These are phyloP conservation scores for Diadegma fenestrale DNA, from an alignment of 2,888 invertebrate species.

Conservation along the genomic window DNA sequence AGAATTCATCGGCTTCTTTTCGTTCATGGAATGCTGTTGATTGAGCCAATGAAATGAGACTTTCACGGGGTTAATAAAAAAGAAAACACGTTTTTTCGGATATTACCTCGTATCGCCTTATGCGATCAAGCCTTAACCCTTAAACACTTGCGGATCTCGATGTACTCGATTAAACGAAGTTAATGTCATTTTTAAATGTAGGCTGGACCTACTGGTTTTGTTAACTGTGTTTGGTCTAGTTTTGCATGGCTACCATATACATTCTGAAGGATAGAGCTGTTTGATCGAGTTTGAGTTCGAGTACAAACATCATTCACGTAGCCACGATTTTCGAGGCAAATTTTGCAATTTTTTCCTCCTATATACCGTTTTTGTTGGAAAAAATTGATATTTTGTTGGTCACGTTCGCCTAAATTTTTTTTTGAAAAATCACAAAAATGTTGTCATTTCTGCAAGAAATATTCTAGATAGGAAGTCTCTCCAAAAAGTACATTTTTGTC, in stretches of 20 bases:
- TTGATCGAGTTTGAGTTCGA: background rate
- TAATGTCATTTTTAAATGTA: background rate
- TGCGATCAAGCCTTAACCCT: background rate
- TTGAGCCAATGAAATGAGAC: conserved; percentile 1
- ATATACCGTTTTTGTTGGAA: too few species aligned
- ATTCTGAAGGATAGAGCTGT: background rate
- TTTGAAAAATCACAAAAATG: too few species aligned
- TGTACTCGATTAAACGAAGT: background rate
- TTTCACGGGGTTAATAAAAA: background rate
- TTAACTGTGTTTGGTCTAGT: background rate
- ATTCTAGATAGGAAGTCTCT: too few species aligned
- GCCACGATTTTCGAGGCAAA: background rate
- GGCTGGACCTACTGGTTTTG: conserved; percentile 5
- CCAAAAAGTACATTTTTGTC: too few species aligned
- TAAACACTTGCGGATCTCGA: conserved; percentile 1
- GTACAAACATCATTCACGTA: background rate
- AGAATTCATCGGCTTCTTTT: conserved; percentile 16
- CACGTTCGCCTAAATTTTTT: too few species aligned
- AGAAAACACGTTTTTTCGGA: conserved; percentile 8
- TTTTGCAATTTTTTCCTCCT: background rate
- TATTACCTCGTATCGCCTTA: conserved; percentile 6
- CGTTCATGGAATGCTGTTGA: conserved; percentile 33
- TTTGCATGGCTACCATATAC: background rate
- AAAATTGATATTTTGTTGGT: too few species aligned
- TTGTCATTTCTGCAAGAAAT: too few species aligned